phyloP scores from a whole-genome alignment of 1,140 invertebrate species.

The Drosophila kurseongensis region DNA sequence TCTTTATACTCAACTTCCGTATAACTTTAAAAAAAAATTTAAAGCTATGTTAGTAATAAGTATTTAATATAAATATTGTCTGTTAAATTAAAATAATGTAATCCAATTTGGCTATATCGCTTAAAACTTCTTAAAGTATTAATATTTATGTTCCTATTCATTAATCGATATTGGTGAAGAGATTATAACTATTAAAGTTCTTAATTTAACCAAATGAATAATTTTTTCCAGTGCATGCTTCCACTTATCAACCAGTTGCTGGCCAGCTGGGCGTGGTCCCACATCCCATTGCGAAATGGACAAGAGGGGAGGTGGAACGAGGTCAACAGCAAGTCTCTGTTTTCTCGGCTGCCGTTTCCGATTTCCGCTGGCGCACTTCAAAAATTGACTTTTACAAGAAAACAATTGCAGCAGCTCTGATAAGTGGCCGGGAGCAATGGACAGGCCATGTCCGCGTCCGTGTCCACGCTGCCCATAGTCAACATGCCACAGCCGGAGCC shows the following conservation, averaged over 20 bases:
- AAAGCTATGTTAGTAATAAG: too few relatives aligned
- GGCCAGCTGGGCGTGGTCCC: slow-evolving; percentile 17
- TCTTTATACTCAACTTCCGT: too few relatives aligned
- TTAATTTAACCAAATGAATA: too few relatives aligned
- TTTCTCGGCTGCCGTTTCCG: slow-evolving; percentile 74
- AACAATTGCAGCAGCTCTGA: slow-evolving; percentile 77
- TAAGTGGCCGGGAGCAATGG: slow-evolving; percentile 63
- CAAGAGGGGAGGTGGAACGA: slow-evolving; percentile 38
- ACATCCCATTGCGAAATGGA: slow-evolving; percentile 8
- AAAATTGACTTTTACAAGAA: slow-evolving; percentile 82
- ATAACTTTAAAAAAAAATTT: too few relatives aligned
- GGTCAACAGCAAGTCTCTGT: slow-evolving; percentile 63
- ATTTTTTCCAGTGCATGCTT: slow-evolving; percentile 31
- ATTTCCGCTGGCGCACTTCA: slow-evolving; percentile 77
- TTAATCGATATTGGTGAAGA: too few relatives aligned
- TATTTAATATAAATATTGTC: too few relatives aligned
- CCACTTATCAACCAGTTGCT: slow-evolving; percentile 69
- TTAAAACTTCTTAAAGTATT: too few relatives aligned
- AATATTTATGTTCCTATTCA: too few relatives aligned
- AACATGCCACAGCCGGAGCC: slow-evolving; percentile 17
- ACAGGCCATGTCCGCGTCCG: slow-evolving; percentile 60
- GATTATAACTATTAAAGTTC: too few relatives aligned
- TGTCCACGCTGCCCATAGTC: slow-evolving; percentile 25
- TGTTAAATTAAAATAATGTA: too few relatives aligned
- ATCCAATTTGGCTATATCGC: too few relatives aligned